Evolutionary conservation across 2,797 vertebrate genomes (phyloP), one percentile per base, ranked within the genome.

Genomic region (Brachymystax lenok): DNA sequence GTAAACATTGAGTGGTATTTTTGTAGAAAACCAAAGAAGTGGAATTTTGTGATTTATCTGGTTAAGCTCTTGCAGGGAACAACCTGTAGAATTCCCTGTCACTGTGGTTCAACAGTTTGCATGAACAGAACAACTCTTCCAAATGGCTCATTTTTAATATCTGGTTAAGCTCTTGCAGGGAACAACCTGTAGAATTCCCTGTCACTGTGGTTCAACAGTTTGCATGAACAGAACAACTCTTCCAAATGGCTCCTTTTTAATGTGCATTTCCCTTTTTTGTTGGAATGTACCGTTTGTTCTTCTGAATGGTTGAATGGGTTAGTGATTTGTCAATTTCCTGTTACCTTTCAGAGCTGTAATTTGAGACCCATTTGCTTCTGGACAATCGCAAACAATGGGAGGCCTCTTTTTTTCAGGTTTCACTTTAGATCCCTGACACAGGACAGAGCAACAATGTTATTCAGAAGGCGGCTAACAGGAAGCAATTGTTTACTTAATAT

Each of bases 301-400:
- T 89, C 88, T 95, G 94, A 95, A 95, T 46, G 40, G 40, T 96
- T 89, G 88, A 92, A 93, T 94, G 96, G 96, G 96, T 98, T 96
- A 96, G 95, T 80, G 91, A 95, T 95, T 94, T 94, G 95, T 96
- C 40, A 96, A 97, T 98, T 98, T 98, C 97, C 97, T 97, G 96
- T 95, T 94, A 94, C 95, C 94, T 96, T 96, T 97, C 94, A 96
- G 92, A 94, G 89, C 93, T 95, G 96, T 94, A 96, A 97, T 94
- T 90, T 79, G 95, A 97, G 94, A 94, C 92, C 93, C 93, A 90
- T 95, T 96, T 96, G 95, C 94, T 94, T 87, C 92, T 91, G 94
- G 92, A 95, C 94, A 95, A 93, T 89, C 79, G 90, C 87, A 94
- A 93, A 97, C 96, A 97, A 96, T 96, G 93, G 94, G 91, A 94